These are phyloP conservation scores for Eledona agricola DNA, from an alignment of 2,888 invertebrate genomes.

Conservation along the genomic window DNA sequence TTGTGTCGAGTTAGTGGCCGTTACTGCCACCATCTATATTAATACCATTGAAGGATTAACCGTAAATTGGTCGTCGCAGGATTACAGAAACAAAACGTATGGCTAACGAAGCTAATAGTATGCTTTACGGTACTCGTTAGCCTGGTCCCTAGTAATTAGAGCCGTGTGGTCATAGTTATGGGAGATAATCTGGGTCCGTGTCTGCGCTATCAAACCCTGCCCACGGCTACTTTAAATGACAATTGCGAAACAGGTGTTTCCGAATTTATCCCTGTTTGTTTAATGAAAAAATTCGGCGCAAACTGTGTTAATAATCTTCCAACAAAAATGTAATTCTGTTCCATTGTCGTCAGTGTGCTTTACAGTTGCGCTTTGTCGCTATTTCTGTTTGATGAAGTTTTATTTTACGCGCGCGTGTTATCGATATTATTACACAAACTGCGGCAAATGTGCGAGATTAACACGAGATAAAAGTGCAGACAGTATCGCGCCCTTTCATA, in stretches of 20 bases:
- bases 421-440: no score
- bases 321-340: neutral
- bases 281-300: neutral
- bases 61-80: conserved; percentile 42
- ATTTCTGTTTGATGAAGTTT: no score
- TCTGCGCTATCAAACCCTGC: conserved; percentile 23
- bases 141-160: conserved; percentile 46
- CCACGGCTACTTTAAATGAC: conserved; percentile 25
- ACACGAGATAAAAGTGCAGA: no score
- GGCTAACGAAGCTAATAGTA: conserved; percentile 51
- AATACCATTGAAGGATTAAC: conserved; percentile 44
- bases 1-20: conserved; percentile 33
- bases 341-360: no score
- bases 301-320: neutral
- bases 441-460: no score
- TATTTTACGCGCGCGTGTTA: no score
- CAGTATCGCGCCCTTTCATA: no score
- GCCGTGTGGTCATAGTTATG: conserved; percentile 46
- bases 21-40: conserved; percentile 38
- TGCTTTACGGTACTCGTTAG: conserved; percentile 50
- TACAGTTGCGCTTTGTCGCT: no score
- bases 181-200: conserved; percentile 38
- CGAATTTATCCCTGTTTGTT: neutral
- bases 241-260: conserved; percentile 25
- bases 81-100: conserved; percentile 47